A percentile compares a stretch with the other conserved stretches of the same genome.
Evolutionary conservation across 1,140 invertebrate genomes (phyloP).

Genomic region (Leptestheria dahalacensis): DNA sequence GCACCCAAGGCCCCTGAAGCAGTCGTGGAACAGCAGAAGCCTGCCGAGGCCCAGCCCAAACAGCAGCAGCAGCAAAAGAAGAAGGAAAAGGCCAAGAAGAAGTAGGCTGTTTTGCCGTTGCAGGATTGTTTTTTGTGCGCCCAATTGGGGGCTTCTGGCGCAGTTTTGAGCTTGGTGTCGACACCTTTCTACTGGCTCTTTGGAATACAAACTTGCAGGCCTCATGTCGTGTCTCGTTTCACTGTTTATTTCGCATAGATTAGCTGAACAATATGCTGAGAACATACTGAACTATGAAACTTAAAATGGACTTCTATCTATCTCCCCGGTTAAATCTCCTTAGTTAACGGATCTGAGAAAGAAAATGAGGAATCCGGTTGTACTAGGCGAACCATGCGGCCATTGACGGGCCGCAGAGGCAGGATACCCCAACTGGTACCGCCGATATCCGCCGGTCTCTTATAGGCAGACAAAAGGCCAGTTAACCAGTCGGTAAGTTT

Average conservation of each 20-base stretch:
- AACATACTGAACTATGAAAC: too few relatives aligned
- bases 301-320: too few relatives aligned
- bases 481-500: too few relatives aligned
- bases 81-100: constrained; percentile 8
- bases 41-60: neutral
- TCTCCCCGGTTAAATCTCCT: neutral
- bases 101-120: neutral
- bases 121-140: neutral
- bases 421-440: too few relatives aligned
- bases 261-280: too few relatives aligned
- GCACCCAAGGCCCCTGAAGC: neutral
- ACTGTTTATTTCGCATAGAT: neutral
- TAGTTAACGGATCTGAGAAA: neutral
- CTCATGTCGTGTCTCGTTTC: neutral
- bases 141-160: neutral
- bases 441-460: too few relatives aligned
- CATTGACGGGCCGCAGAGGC: too few relatives aligned
- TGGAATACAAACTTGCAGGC: neutral
- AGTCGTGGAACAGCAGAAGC: neutral
- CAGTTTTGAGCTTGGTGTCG: neutral
- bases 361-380: too few relatives aligned
- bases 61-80: neutral
- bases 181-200: neutral
- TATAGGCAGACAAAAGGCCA: too few relatives aligned
- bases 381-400: too few relatives aligned